phyloP scores from a whole-genome alignment of 1,140 invertebrate species.

The Anagrus nilaparvatae region DNA sequence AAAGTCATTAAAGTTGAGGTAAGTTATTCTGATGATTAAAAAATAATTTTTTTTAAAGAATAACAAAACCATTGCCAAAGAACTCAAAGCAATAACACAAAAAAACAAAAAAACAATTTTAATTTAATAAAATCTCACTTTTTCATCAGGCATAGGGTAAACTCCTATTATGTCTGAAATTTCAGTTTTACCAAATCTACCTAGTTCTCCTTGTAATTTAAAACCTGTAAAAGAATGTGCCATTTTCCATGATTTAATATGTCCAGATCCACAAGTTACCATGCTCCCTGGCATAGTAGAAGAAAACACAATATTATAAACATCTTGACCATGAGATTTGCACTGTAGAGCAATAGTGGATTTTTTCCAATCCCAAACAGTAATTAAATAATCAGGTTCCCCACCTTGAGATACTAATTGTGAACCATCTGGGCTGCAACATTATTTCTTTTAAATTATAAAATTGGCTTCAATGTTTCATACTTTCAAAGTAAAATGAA shows the following conservation, averaged over 20 bases:
- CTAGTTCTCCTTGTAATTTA: slow-evolving; percentile 75
- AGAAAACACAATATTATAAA: slow-evolving; percentile 72
- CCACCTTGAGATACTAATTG: slow-evolving; percentile 73
- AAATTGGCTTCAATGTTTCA: slow-evolving; percentile 4
- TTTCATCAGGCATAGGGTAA: slow-evolving; percentile 76
- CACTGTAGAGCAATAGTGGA: slow-evolving; percentile 62
- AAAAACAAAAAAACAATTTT: too few species aligned
- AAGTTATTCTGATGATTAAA: too few species aligned
- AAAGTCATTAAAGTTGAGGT: too few species aligned
- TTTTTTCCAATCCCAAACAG: slow-evolving; percentile 77
- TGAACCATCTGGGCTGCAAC: slow-evolving; percentile 60
- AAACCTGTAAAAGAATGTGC: slow-evolving; percentile 78
- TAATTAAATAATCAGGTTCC: slow-evolving; percentile 75
- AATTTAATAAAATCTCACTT: slow-evolving; percentile 49
- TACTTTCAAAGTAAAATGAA: too few species aligned
- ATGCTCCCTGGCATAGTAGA: slow-evolving; percentile 63
- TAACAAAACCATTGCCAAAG: too few species aligned
- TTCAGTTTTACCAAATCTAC: slow-evolving; percentile 82
- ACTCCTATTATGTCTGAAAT: slow-evolving; percentile 78
- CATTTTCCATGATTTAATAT: slow-evolving; percentile 93
- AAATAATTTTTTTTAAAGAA: too few species aligned
- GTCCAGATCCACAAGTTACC: slow-evolving; percentile 62
- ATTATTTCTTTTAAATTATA: slow-evolving; percentile 6
- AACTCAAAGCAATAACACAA: neutral
- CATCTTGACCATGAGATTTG: slow-evolving; percentile 70